phyloP scores from a whole-genome alignment of 2,113 vertebrate genomes.

The Alethe diademata region DNA sequence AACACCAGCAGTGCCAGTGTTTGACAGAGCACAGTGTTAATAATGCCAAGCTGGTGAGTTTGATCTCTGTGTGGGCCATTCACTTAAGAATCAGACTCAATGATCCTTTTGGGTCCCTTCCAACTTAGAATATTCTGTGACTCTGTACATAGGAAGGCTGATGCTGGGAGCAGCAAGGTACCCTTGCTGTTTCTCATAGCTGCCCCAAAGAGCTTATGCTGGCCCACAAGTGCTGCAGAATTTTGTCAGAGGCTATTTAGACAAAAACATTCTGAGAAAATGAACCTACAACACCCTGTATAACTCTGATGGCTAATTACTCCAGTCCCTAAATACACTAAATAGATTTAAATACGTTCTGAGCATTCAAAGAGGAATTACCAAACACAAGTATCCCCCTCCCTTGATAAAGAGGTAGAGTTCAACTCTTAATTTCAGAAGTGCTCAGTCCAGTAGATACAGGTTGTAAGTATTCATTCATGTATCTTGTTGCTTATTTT shows the following conservation, averaged over 20 bases:
- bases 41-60: not conserved
- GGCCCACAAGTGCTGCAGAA: not conserved
- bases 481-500: not conserved
- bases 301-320: not conserved
- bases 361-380: not conserved
- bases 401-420: not conserved
- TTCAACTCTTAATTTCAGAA: not conserved
- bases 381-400: not conserved
- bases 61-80: not conserved
- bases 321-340: not conserved
- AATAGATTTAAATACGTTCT: not conserved
- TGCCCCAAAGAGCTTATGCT: not conserved
- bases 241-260: not conserved
- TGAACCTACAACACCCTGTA: accelerated
- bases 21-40: not conserved
- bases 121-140: no score
- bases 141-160: not conserved
- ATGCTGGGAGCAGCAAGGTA: not conserved
- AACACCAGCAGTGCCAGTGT: not conserved
- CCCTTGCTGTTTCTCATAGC: not conserved
- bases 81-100: no score
- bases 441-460: not conserved
- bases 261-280: not conserved
- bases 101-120: not conserved
- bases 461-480: not conserved